Evolutionary conservation across 2,113 vertebrate species (phyloP), one percentile per base, ranked within the genome.

Genomic region (Gavia stellata): DNA sequence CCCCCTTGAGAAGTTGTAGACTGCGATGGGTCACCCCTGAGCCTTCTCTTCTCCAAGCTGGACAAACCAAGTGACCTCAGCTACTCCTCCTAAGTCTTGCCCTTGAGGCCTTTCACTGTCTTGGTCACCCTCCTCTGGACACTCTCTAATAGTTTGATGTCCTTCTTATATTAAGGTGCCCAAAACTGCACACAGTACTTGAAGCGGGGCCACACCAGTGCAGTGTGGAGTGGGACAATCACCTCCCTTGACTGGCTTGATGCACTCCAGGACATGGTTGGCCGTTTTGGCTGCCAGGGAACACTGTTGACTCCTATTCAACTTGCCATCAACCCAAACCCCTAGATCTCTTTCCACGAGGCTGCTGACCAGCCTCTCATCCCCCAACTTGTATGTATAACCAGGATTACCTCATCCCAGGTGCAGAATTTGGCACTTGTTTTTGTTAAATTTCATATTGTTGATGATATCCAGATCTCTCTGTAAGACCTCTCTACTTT

Each of bases 191-290:
- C 19, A 31, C 7, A 7, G 7, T 42, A 44, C 17, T 25, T 36
- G 17, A 29, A 26, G 13, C 18, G 17, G 14, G 38, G 8, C 29
- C 17, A 17, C 62, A 50, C 7, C 12, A 34, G 5, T 9, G 29
- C 34, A 23, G 20, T 44, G 26, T 26, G 67, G 62, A 79, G 28
- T 3, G 24, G 26, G 12, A 17, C 10, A 40, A 1, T 23, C 18
- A 4, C 7, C 19, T 67, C 9, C 9, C 8, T 73, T 2, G 0
- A 5, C 18, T 2, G 1, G 17, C 15, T 36, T 75, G 28, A 21
- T 23, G 28, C 8, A 36, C 2, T 18, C 29, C 25, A 47, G 52
- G 14, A 42, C 19, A 52, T 0, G 0, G 4, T 1, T 50, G 21
- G 9, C 14, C 2, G 0, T 75, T 45, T 50, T 71, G 50, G 12